Base-by-base conservation (phyloP, 1,140 invertebrate species). In the Drosophila arawakana region DNA sequence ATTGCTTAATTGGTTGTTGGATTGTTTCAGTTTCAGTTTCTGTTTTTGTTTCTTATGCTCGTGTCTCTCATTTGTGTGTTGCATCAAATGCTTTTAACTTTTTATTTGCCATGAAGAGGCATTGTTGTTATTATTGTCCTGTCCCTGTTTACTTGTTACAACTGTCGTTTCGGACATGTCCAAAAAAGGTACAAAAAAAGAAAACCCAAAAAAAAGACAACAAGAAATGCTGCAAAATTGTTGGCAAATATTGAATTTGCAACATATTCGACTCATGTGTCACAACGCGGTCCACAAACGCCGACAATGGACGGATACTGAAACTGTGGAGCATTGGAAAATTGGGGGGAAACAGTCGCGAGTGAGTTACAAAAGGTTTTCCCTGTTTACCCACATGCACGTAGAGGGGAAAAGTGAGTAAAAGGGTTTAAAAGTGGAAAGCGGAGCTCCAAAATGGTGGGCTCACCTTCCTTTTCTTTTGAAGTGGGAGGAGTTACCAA, bases 201-300 rank as follows among this genome's bases (percentile, higher is more conserved):
- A 60, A 59, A 41, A 62, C 21, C 59, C 49, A 67, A 60, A 73
- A 77, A 66, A 60, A 21, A 77, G 13, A 49, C 9, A 71, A 72
- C 62, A 80, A 75, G 78, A 76, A 88, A 83, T 46, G 72, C 79
- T 80, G 79, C 74, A 89, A 91, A 91, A 89, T 91, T 90, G 90
- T 91, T 88, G 77, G 90, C 84, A 91, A 91, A 91, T 91, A 91
- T 91, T 91, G 90, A 91, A 90, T 82, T 89, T 91, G 90, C 90
- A 91, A 89, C 90, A 86, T 83, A 86, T 86, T 86, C 84, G 83
- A 84, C 84, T 83, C 83, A 83, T 78, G 80, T 83, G 83, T 89
- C 83, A 88, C 80, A 77, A 49, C 76, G 60, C 39, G 34, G 37
- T 63, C 54, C 52, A 47, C 34, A 57, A 30, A 59, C 25, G 34